Evolutionary conservation across 1,140 invertebrate genomes (phyloP).

Genomic region (Trachelipus rathkii): DNA sequence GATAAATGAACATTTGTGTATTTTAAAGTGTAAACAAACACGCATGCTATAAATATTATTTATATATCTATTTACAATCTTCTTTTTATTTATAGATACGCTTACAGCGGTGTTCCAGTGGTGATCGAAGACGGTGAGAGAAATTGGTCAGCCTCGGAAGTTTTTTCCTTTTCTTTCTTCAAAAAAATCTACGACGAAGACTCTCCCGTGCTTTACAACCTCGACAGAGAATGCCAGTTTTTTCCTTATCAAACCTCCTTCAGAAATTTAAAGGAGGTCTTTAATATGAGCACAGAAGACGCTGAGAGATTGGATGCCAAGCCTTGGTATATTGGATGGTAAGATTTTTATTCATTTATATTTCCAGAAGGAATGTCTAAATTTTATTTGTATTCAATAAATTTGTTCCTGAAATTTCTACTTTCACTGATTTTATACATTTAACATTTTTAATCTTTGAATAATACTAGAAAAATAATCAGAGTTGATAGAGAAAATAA

Average conservation of each 20-base stretch:
- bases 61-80: too few species aligned
- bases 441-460: too few species aligned
- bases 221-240: conserved; percentile 70
- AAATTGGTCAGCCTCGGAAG: conserved; percentile 69
- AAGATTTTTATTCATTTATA: conserved; percentile 49
- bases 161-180: conserved; percentile 73
- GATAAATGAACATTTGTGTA: too few species aligned
- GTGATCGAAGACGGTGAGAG: conserved; percentile 74
- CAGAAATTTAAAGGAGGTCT: conserved; percentile 66
- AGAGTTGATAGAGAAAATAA: too few species aligned
- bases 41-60: too few species aligned
- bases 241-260: conserved; percentile 88
- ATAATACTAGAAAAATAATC: too few species aligned
- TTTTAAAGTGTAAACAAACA: too few species aligned
- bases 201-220: conserved; percentile 48
- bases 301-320: conserved; percentile 61
- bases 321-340: conserved; percentile 90
- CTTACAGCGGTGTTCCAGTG: conserved; percentile 72
- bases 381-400: too few species aligned
- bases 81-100: too few species aligned
- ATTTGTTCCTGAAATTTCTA: too few species aligned
- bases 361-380: too few species aligned
- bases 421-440: too few species aligned
- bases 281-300: conserved; percentile 67
- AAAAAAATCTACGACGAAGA: conserved; percentile 63